These are phyloP conservation scores for Eutolmus rufibarbis DNA, from an alignment of 2,888 invertebrate genomes.

Conservation along the genomic window DNA sequence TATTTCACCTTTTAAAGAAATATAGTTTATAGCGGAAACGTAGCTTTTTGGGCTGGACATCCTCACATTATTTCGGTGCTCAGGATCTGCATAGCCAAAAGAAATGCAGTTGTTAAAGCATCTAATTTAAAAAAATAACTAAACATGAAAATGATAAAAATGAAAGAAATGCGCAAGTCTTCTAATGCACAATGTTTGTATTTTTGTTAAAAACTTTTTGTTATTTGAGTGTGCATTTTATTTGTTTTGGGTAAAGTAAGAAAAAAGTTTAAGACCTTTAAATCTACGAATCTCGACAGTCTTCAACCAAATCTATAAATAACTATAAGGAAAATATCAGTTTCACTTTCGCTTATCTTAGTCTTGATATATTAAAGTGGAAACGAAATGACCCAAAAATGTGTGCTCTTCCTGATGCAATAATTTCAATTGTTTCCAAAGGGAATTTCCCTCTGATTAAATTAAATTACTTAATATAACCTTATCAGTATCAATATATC, in stretches of 20 bases:
- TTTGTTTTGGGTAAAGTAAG: not conserved
- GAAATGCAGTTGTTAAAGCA: not conserved
- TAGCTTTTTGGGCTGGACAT: not conserved
- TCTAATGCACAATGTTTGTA: not conserved
- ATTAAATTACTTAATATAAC: not conserved
- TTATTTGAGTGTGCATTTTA: not conserved
- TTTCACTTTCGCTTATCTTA: not conserved
- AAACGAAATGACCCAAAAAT: not conserved
- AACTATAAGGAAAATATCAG: too few relatives aligned
- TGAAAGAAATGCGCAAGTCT: not conserved
- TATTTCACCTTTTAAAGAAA: not conserved
- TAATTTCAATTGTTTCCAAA: not conserved
- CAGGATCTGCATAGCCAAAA: not conserved
- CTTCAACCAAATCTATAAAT: too few relatives aligned
- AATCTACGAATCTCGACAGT: not conserved
- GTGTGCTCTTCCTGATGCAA: not conserved
- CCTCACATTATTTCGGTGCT: not conserved
- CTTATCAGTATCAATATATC: not conserved
- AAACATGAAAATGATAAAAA: not conserved
- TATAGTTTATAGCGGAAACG: not conserved
- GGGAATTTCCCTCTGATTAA: not conserved
- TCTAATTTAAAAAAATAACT: not conserved
- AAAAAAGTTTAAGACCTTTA: not conserved
- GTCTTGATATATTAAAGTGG: not conserved
- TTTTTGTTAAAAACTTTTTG: not conserved